Base-by-base conservation (phyloP, 2,888 invertebrate genomes). In the Drosophila koepferae region DNA sequence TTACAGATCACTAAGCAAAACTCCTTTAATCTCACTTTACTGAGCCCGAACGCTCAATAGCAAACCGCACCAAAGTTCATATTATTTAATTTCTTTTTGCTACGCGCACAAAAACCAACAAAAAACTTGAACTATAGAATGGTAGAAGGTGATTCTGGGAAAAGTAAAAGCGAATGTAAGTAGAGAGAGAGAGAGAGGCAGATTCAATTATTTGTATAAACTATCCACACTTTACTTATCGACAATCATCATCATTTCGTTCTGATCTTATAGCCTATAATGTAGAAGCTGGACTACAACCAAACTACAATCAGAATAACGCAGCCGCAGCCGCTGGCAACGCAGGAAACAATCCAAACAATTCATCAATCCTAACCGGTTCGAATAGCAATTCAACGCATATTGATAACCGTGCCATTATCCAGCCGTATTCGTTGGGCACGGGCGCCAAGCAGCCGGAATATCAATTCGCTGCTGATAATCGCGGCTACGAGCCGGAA, bases 141-240 rank as follows among this genome's bases (percentile, higher is more conserved):
- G 97, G 97, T 97, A 97, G 97, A 97, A 96, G 95, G 96, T 96
- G 97, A 96, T 95, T 95, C 95, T 94, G 95, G 95, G 93, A 94
- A 95, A 94, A 96, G 96, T 95, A 95, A 95, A 95, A 95, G 95
- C 95, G 95, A 95, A 95, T 95, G 96, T 96, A 90, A 95, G 95
- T 94, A 84, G 1, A 43, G 14, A 40, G 28, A 28, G 28, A 28
- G 28, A 20, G 20, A 28, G 28, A 28, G 28, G 6, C 5, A 6
- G 28, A 28, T 28, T 28, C 28, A 28, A 28, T 28, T 6, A 28
- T 28, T 28, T 23, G 23, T 23, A 23, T 23, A 23, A 23, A 6
- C 6, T 28, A 28, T 28, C 6, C 28, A 28, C 5, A 28, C 28
- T 28, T 28, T 28, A 28, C 28, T 28, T 28, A 28, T 6, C 28